Evolutionary conservation across 2,113 vertebrate species (phyloP), one percentile per base, ranked within the genome.

Genomic region (Sapayoa aenigma): DNA sequence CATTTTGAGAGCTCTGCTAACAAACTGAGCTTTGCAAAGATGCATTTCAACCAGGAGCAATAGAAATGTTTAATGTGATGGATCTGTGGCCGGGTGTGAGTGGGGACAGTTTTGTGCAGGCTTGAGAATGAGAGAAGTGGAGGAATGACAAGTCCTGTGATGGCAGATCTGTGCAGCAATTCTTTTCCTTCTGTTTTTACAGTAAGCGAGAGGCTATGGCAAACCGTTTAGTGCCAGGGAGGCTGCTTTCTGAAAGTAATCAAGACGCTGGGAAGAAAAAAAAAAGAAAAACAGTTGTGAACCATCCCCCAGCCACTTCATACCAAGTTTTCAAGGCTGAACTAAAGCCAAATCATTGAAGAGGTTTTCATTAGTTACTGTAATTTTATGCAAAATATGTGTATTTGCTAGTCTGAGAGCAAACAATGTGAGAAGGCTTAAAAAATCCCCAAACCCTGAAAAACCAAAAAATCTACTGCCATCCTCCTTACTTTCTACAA

Each of bases 141-240:
- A 86, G 47, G 56, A 30, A 71, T 83, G 79, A 60, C 73, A 28
- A 74, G 75, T 84, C 67, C 31, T 39, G 66, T 89, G 92, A 92
- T 12, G 21, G 69, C 73, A 66, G 73, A 66, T 62, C 33, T 88
- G 55, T 42, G 37, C 7, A 5, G 37, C 22, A 14, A 8, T 84
- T 89, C 52, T 87, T 96, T 90, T 93, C 73, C 66, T 96, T 72
- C 79, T 95, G 28, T 83, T 80, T 96, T 95, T 86, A 65, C 42
- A 92, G 55, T 23, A 74, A 69, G 87, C 49, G 81, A 87, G 75
- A 90, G n/a, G 72, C 24, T 58, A 7, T 15, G 37, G 56, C 58
- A 76, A 93, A 60, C 31, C 3, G 8, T 58, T 89, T 89, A 52
- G 63, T 86, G 75, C 73, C 31, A 59, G 37, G 30, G 66, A 83